Evolutionary conservation across 2,797 vertebrate species (phyloP).

Genomic region (Podarcis siculus): DNA sequence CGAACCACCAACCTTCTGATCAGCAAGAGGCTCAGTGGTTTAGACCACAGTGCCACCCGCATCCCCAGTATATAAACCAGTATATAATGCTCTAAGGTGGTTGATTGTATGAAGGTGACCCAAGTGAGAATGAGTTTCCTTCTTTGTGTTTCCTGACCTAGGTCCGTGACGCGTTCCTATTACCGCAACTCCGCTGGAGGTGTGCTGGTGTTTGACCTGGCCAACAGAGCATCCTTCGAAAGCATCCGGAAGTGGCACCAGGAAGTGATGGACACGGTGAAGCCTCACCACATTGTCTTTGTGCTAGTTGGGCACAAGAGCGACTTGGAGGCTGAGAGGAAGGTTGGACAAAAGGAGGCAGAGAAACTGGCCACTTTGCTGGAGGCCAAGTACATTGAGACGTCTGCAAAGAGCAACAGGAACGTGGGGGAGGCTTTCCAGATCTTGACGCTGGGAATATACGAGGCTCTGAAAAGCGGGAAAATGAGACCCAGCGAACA

Average conservation of each 20-base stretch:
- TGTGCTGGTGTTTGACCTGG: conserved; percentile 87
- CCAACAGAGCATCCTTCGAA: conserved; percentile 84
- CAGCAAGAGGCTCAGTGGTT: no score
- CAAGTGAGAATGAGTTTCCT: conserved; percentile 18
- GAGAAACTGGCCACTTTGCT: conserved; percentile 80
- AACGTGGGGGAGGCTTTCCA: conserved; percentile 81
- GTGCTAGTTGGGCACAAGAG: conserved; percentile 87
- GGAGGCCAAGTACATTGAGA: conserved; percentile 81
- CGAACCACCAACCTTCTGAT: no score
- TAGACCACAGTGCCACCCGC: no score
- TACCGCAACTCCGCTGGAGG: conserved; percentile 86
- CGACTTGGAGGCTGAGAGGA: conserved; percentile 73
- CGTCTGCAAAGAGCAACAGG: conserved; percentile 82
- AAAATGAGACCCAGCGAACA: conserved; percentile 76
- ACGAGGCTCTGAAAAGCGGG: conserved; percentile 78
- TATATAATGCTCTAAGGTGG: not conserved
- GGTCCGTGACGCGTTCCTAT: conserved; percentile 89
- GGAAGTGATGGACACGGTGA: conserved; percentile 83
- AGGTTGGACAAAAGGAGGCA: conserved; percentile 79
- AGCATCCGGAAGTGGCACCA: conserved; percentile 80
- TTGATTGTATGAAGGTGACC: not conserved
- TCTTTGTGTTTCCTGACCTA: conserved; percentile 56
- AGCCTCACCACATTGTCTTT: conserved; percentile 80
- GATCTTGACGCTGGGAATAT: conserved; percentile 77
- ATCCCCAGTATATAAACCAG: not conserved